These are phyloP conservation scores for Myrmecophaga tridactyla DNA, from an alignment of 2,113 vertebrate genomes.

Conservation along the genomic window DNA sequence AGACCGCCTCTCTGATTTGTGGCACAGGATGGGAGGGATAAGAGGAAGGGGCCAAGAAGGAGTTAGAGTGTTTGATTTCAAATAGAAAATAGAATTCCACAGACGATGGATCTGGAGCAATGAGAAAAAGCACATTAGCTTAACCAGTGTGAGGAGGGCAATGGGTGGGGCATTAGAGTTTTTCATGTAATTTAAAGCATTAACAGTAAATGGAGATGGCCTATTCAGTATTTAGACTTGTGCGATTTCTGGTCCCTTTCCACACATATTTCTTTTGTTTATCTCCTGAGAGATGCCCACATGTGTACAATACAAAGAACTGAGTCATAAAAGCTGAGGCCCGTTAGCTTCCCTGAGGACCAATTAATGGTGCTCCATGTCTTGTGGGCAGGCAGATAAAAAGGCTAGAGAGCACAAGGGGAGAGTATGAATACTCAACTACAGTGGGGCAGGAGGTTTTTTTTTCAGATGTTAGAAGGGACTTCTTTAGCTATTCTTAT, in stretches of 20 bases:
- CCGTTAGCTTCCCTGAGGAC: slow-evolving; percentile 94
- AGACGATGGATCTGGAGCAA: slow-evolving; percentile 78
- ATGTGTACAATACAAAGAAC: slow-evolving; percentile 92
- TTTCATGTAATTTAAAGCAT: slow-evolving; percentile 79
- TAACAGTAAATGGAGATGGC: slow-evolving; percentile 77
- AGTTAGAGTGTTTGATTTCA: slow-evolving; percentile 82
- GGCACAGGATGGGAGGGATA: slow-evolving; percentile 66
- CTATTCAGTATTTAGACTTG: slow-evolving; percentile 83
- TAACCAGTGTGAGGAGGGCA: slow-evolving; percentile 67
- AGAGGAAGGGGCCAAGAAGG: slow-evolving; percentile 59
- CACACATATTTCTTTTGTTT: slow-evolving; percentile 86
- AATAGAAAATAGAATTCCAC: slow-evolving; percentile 79
- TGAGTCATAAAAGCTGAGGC: slow-evolving; percentile 89
- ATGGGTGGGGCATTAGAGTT: slow-evolving; percentile 55
- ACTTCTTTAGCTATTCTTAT: slow-evolving; percentile 92
- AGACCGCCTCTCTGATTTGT: slow-evolving; percentile 83
- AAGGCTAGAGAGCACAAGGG: slow-evolving; percentile 84
- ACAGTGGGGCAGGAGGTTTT: slow-evolving; percentile 84
- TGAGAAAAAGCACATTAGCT: slow-evolving; percentile 81
- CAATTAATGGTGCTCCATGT: slow-evolving; percentile 95
- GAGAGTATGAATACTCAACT: slow-evolving; percentile 87
- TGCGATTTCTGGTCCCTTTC: slow-evolving; percentile 83
- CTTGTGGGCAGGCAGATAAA: slow-evolving; percentile 95
- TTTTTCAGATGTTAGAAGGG: slow-evolving; percentile 88
- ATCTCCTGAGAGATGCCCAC: slow-evolving; percentile 91